Base-by-base conservation (phyloP, 35 echinoderm and acorn worm genomes). In the Anneissia japonica region DNA sequence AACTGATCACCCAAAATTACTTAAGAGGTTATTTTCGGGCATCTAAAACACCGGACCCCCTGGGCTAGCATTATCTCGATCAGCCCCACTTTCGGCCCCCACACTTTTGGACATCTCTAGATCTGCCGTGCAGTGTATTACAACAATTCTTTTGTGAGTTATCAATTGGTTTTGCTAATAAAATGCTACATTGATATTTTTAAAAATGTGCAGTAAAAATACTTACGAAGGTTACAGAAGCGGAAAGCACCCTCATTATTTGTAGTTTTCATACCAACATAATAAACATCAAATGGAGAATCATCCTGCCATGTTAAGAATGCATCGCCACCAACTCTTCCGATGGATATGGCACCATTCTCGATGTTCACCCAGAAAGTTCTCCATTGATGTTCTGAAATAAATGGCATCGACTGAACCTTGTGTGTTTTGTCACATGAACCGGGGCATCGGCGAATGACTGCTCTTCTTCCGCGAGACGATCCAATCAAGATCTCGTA, bases 261-360 rank as follows among this genome's bases (percentile, higher is more conserved):
- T 6, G 51, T 64, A 64, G 51, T 64, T 64, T 64, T 64, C 1
- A 81, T 16, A 30, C 79, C 79, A 81, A 81, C 37, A 40, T 81
- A 81, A 39, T 38, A 16, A 81, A 39, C 23, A 38, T 10, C 33
- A 3, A 81, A 81, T 81, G 79, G 79, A 26, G 12, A 3, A 30
- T 81, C 79, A 81, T 81, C 79, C n/a, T 11, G 36, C 79, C 79
- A 81, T 30, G 32, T 41, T 41, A 81, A 39, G 23, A 81, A 81
- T 30, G 79, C 79, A 4, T 39, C 14, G 13, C 36, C 79, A 34
- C 82, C 82, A 72, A 84, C 23, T 72, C 34, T 31, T 12, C 82
- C 82, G 31, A 84, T 46, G 4, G 23, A 31, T 30, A 84, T 36
- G 1, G 0, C 4, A 30, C 82, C 82, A 84, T 84, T 51, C 32